Evolutionary conservation across 2,113 vertebrate species (phyloP), one percentile per base, ranked within the genome.

Genomic region (Pica pica): DNA sequence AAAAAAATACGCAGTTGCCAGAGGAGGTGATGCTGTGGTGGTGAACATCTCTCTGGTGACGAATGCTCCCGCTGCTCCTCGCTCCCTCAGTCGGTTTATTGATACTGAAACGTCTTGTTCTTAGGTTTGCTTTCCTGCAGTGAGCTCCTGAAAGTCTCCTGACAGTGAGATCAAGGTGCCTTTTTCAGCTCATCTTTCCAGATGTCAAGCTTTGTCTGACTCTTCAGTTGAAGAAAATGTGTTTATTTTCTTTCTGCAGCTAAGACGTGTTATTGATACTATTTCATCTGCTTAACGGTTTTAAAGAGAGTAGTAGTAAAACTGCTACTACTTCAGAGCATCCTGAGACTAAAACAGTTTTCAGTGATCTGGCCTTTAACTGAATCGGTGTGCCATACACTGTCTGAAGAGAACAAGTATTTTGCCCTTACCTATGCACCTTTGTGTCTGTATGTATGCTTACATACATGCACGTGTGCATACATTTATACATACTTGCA

Each of bases 1-100:
- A 37, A n/a, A 8, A 12, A 22, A n/a, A 20, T 4, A 1, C 0
- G 3, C n/a, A 1, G 1, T 9, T 20, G 47, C 27, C 5, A 0
- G 55, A 18, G 46, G 7, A 13, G 26, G 7, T 16, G 12, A 4
- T 3, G 42, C 22, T 6, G 9, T 5, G 3, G 15, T 1, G 52
- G 19, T 13, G 2, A 39, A 7, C 5, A 1, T 6, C 7, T 19
- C 13, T 33, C 6, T 28, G 53, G 17, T 65, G 67, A 9, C 18
- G 5, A 6, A 4, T 1, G 56, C 4, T 35, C 8, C 27, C 1
- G 16, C 1, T 22, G 12, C 8, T 37, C 7, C 3, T 21, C 7
- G 6, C 24, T 84, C 37, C 26, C 11, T 60, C 49, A 4, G 44
- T 33, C 3, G 1, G 6, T 24, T 42, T 52, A 0, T 3, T 13